phyloP scores from a whole-genome alignment of 2,888 invertebrate genomes.

The Corythucha ciliata region DNA sequence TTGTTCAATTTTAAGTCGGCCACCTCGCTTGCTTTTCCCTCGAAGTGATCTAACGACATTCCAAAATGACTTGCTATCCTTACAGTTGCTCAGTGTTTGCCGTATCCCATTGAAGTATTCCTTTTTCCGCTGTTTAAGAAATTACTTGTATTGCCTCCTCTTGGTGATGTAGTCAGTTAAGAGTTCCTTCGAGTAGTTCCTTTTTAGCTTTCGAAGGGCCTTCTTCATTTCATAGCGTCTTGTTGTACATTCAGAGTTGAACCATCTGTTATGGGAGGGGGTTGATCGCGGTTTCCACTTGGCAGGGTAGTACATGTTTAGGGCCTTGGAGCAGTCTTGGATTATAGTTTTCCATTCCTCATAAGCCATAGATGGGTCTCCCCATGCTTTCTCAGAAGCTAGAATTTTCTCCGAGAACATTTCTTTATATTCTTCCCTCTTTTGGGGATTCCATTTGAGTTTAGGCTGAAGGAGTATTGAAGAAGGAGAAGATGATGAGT shows the following conservation, averaged over 20 bases:
- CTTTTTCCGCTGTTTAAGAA: neutral
- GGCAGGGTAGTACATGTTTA: neutral
- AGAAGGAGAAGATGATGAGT: neutral
- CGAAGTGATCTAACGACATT: neutral
- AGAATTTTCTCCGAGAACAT: neutral
- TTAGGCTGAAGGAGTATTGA: neutral
- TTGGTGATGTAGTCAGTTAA: neutral
- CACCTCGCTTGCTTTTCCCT: neutral
- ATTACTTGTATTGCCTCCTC: neutral
- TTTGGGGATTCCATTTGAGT: neutral
- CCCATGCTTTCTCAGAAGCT: too few species aligned
- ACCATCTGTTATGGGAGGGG: neutral
- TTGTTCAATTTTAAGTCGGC: neutral
- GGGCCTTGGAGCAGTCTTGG: neutral
- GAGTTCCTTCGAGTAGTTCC: neutral
- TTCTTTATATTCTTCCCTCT: neutral
- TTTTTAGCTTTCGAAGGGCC: neutral
- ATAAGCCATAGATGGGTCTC: neutral
- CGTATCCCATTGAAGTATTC: neutral
- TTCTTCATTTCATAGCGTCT: neutral
- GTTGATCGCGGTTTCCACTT: neutral
- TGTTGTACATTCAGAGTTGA: neutral
- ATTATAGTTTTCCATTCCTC: neutral
- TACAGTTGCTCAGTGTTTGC: neutral
- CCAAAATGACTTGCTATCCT: neutral